Percentiles rank a stretch among this genome's conserved stretches.
Conservation (phyloP, 2,113 vertebrate species). For the Cheirogaleus medius region DNA sequence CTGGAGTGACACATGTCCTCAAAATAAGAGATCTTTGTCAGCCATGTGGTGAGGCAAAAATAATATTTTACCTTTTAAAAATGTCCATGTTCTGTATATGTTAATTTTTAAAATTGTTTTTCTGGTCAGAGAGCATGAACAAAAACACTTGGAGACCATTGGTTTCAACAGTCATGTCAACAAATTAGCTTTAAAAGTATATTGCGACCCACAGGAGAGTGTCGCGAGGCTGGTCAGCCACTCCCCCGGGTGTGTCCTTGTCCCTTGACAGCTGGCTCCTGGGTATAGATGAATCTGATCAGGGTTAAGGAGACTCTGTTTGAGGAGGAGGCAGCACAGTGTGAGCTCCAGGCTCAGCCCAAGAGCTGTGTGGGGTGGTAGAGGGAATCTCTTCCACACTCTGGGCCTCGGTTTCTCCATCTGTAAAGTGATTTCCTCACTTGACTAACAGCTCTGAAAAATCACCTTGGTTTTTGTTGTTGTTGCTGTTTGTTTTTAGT, state of each 20-base stretch:
- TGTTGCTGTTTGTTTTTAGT: not conserved
- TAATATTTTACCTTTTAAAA: not conserved
- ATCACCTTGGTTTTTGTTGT: not conserved
- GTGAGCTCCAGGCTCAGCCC: not conserved
- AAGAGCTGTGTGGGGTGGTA: fast-evolving
- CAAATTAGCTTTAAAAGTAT: not conserved
- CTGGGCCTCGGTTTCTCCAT: not conserved
- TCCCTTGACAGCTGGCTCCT: not conserved
- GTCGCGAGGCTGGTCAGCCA: not conserved
- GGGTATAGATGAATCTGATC: not conserved
- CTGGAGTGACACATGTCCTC: not conserved
- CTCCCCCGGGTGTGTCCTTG: fast-evolving
- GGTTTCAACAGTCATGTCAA: not conserved
- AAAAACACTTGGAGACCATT: not conserved
- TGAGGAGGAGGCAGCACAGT: not conserved
- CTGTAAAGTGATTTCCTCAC: not conserved
- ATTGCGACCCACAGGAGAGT: not conserved
- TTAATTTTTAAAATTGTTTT: not conserved
- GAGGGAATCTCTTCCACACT: not conserved
- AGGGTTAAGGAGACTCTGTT: not conserved
- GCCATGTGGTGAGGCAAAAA: not conserved
- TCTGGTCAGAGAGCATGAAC: not conserved
- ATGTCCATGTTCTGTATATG: not conserved
- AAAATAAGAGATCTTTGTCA: not conserved
- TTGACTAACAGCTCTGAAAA: not conserved